phyloP scores from a whole-genome alignment of 64 coral and sea anemone species.

The Cladopsammia gracilis region DNA sequence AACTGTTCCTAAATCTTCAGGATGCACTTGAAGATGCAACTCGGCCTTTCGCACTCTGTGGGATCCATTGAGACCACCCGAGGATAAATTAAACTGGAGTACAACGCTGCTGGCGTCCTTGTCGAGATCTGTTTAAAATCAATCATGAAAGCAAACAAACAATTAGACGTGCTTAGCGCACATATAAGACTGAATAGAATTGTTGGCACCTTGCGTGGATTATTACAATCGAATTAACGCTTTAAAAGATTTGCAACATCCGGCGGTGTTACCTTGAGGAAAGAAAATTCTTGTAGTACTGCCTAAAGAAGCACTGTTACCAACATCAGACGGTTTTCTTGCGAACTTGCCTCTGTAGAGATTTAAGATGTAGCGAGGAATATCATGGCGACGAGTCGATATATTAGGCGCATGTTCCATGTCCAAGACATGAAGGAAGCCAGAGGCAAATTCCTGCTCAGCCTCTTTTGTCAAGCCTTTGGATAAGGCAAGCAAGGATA shows the following conservation, averaged over 20 bases:
- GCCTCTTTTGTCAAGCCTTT: background rate
- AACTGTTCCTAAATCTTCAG: background rate
- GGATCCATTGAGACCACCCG: background rate
- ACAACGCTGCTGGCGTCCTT: background rate
- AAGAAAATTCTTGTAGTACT: slow-evolving; percentile 12
- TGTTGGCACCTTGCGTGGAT: slow-evolving; percentile 42
- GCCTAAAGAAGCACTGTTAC: background rate
- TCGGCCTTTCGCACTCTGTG: slow-evolving; percentile 1
- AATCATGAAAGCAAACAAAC: slow-evolving; percentile 46
- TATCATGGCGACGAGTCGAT: slow-evolving; percentile 19
- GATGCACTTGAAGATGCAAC: slow-evolving; percentile 19
- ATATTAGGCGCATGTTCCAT: slow-evolving; percentile 48
- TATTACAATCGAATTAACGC: slow-evolving; percentile 2
- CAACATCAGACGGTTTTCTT: background rate
- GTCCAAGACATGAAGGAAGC: slow-evolving; percentile 24
- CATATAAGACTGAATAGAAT: slow-evolving; percentile 10
- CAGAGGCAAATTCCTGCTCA: slow-evolving; percentile 35
- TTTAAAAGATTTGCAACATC: background rate
- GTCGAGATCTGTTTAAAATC: slow-evolving; percentile 49
- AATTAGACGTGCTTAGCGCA: slow-evolving; percentile 30
- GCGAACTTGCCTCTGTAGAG: slow-evolving; percentile 29
- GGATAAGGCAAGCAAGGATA: slow-evolving; percentile 4
- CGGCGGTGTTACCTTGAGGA: slow-evolving; percentile 33
- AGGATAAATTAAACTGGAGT: slow-evolving; percentile 8
- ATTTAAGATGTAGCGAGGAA: slow-evolving; percentile 22